Evolutionary conservation across 2,113 vertebrate species (phyloP).

Genomic region (Machaerirhynchus nigripectus): DNA sequence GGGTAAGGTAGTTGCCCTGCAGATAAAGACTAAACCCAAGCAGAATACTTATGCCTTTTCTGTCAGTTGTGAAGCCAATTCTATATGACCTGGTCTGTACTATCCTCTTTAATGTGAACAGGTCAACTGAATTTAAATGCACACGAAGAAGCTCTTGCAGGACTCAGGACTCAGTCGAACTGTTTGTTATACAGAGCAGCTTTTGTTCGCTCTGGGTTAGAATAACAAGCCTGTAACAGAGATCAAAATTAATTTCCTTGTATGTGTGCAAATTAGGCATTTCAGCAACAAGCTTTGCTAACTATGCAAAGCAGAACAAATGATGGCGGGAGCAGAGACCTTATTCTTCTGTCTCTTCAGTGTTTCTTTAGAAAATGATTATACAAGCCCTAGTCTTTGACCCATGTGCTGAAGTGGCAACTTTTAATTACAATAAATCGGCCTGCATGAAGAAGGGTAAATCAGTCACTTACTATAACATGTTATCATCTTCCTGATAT

Average conservation of each 20-base stretch:
- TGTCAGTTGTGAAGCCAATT: neutral
- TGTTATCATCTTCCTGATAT: neutral
- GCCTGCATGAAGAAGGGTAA: neutral
- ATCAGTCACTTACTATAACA: neutral
- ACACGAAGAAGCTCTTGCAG: neutral
- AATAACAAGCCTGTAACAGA: neutral
- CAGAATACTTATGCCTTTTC: neutral
- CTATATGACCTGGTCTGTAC: neutral
- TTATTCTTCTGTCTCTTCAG: neutral
- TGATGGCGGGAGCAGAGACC: neutral
- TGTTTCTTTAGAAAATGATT: constrained; percentile 31
- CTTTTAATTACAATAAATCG: constrained; percentile 43
- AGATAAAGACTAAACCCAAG: neutral
- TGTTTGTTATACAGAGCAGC: neutral
- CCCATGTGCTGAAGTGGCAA: neutral
- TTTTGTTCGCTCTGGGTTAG: neutral
- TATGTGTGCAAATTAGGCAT: neutral
- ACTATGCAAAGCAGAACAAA: neutral
- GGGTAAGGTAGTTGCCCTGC: neutral
- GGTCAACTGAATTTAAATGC: neutral
- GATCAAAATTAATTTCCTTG: constrained; percentile 27
- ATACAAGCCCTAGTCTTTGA: constrained; percentile 24
- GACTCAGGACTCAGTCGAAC: neutral
- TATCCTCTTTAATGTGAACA: neutral
- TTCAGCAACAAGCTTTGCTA: constrained; percentile 4